Conservation (phyloP, 2,888 invertebrate species). For the Latheticus oryzae region DNA sequence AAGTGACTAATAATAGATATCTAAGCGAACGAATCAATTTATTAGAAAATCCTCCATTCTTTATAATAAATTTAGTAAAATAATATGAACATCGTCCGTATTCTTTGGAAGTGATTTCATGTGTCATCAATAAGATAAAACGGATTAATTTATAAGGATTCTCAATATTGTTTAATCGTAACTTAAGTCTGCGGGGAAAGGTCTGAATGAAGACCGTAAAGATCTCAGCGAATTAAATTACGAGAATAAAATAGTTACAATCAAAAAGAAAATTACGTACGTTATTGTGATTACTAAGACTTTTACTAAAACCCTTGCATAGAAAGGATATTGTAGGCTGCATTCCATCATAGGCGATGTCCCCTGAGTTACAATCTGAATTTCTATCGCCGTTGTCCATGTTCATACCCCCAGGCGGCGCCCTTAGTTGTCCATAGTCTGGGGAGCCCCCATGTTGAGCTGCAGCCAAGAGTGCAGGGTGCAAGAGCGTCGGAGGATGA, state of each 20-base stretch:
- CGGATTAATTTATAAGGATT: slow-evolving; percentile 53
- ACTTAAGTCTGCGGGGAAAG: slow-evolving; percentile 31
- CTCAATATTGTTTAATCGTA: slow-evolving; percentile 41
- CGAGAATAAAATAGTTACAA: slow-evolving; percentile 41
- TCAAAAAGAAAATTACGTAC: slow-evolving; percentile 56
- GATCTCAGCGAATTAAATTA: slow-evolving; percentile 37
- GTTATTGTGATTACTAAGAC: slow-evolving; percentile 56
- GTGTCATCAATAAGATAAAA: slow-evolving; percentile 44
- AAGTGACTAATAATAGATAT: slow-evolving; percentile 37
- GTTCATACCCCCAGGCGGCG: slow-evolving; percentile 67
- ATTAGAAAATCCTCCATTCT: slow-evolving; percentile 8
- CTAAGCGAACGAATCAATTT: slow-evolving; percentile 35
- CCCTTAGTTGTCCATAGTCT: slow-evolving; percentile 80
- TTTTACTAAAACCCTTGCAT: slow-evolving; percentile 65
- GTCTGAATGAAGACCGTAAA: slow-evolving; percentile 38
- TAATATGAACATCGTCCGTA: slow-evolving; percentile 30
- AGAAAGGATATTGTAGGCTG: slow-evolving; percentile 97
- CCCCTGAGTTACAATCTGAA: slow-evolving; percentile 92
- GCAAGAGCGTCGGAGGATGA: slow-evolving; percentile 86
- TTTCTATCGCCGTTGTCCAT: slow-evolving; percentile 88
- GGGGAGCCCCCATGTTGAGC: slow-evolving; percentile 85
- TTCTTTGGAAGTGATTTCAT: slow-evolving; percentile 40
- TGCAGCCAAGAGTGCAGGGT: slow-evolving; percentile 86
- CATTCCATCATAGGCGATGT: slow-evolving; percentile 91
- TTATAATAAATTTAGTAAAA: slow-evolving; percentile 27